Base-by-base conservation (phyloP, 2,888 invertebrate genomes). In the Drosophila pseudotakahashii region DNA sequence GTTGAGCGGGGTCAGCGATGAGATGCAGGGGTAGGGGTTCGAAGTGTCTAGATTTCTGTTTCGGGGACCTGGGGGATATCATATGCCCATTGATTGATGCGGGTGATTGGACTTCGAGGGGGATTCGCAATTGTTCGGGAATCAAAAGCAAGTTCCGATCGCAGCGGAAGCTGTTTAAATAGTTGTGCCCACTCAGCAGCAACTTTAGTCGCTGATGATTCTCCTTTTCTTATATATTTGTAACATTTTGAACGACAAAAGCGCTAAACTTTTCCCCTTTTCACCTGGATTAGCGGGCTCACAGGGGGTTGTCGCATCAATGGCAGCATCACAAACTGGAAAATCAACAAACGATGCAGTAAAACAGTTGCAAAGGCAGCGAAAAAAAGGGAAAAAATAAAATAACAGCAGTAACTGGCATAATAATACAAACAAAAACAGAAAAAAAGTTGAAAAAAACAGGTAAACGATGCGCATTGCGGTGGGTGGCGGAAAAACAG, bases 81-180 rank as follows among this genome's bases (percentile, higher is more conserved):
- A 87, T 76, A 80, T 71, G 78, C 48, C 64, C 59, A 78, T 74
- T 86, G 87, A 87, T 87, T 83, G 84, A 80, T 67, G 73, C 53
- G 55, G 53, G 45, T 47, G 41, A 60, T 32, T 45, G 13, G 26
- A 10, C 16, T 32, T 1, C 34, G 30, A 41, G 26, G 47, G 47
- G 54, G 32, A 30, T 6, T 30, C 10, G 9, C 30, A 30, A 14
- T 14, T 47, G 30, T 32, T 13, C 36, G 6, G 37, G 26, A 14
- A 32, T 19, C 14, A 14, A 10, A 7, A 14, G 37, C 19, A 68
- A 55, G 16, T 66, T 52, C 13, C 7, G 42, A 9, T 44, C 7
- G 19, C 4, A 3, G 26, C 48, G 68, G 50, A 63, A 53, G 57
- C 71, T 73, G 76, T 55, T 76, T 54, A 78, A 78, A 68, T 71